Conservation (phyloP, 2,888 invertebrate genomes). For the Catocala sponsa region DNA sequence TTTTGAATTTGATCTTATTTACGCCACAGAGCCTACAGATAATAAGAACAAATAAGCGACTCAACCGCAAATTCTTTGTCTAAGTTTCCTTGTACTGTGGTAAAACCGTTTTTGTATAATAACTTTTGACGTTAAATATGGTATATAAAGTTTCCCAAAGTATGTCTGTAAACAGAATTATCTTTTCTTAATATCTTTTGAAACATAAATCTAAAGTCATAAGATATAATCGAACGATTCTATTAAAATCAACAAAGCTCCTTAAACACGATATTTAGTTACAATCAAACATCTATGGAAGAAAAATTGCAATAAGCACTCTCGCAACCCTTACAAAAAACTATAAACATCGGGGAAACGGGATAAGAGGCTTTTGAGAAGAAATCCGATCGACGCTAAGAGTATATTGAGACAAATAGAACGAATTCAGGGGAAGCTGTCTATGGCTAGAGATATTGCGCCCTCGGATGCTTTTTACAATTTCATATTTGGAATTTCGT, state of each 20-base stretch:
- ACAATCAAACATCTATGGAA: conserved; percentile 13
- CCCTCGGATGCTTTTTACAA: conserved; percentile 34
- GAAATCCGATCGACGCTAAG: conserved; percentile 66
- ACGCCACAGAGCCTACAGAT: too few species aligned
- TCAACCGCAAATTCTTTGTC: too few species aligned
- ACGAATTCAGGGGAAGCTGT: conserved; percentile 62
- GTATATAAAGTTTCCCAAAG: too few species aligned
- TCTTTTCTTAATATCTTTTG: too few species aligned
- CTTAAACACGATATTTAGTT: background rate
- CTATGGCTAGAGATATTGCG: conserved; percentile 46
- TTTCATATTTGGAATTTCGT: conserved; percentile 37
- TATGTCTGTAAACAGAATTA: too few species aligned
- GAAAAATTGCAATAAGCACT: conserved; percentile 19
- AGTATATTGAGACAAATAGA: conserved; percentile 66
- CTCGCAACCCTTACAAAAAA: conserved; percentile 32
- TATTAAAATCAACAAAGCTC: background rate
- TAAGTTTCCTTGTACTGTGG: too few species aligned
- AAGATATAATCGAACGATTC: background rate
- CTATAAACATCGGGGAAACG: conserved; percentile 55
- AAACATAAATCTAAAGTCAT: too few species aligned
- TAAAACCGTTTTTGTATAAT: too few species aligned
- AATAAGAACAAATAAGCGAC: too few species aligned
- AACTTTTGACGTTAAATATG: too few species aligned
- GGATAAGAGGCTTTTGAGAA: conserved; percentile 67
- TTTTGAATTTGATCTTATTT: too few species aligned